A percentile compares a stretch with the other conserved stretches of the same genome.
phyloP scores from a whole-genome alignment of 2,113 vertebrate species.

The Heloderma charlesbogerti region DNA sequence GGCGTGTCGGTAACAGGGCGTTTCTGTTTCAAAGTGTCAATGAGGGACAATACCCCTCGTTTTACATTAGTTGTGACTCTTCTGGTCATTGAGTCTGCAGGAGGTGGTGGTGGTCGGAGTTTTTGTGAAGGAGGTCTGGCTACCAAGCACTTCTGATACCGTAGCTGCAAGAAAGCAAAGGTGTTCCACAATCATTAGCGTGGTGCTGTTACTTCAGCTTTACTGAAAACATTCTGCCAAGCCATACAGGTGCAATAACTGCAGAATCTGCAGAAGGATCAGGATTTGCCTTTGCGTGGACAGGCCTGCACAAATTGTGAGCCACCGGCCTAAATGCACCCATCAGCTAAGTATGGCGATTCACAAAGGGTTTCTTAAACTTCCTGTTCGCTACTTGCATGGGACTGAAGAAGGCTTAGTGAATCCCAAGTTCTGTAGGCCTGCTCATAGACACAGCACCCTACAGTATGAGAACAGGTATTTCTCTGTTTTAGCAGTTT shows the following conservation, averaged over 20 bases:
- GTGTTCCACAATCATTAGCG: not conserved
- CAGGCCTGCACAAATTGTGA: not conserved
- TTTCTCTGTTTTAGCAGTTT: not conserved
- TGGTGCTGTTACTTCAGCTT: rapidly evolving
- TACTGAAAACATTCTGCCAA: not conserved
- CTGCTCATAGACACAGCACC: not conserved
- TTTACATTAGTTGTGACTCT: slow-evolving; percentile 96
- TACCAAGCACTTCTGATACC: slow-evolving; percentile 98
- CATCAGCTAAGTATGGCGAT: not conserved
- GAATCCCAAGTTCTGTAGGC: too few relatives aligned
- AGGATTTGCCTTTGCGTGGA: not conserved
- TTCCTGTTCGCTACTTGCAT: not conserved
- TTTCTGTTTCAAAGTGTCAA: slow-evolving; percentile 99
- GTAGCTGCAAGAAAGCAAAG: slow-evolving; percentile 81
- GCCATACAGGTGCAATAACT: not conserved
- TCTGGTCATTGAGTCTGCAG: slow-evolving; percentile 91
- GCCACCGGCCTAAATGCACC: not conserved
- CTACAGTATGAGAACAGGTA: not conserved
- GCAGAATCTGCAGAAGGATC: too few relatives aligned
- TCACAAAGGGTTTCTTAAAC: not conserved
- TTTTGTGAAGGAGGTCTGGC: slow-evolving; percentile 92
- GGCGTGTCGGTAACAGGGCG: slow-evolving; percentile 89
- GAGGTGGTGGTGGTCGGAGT: slow-evolving; percentile 83
- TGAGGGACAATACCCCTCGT: slow-evolving; percentile 93
- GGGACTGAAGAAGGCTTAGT: not conserved